These are phyloP conservation scores for Chaetops frenatus DNA, from an alignment of 2,113 vertebrate species.

Conservation along the genomic window DNA sequence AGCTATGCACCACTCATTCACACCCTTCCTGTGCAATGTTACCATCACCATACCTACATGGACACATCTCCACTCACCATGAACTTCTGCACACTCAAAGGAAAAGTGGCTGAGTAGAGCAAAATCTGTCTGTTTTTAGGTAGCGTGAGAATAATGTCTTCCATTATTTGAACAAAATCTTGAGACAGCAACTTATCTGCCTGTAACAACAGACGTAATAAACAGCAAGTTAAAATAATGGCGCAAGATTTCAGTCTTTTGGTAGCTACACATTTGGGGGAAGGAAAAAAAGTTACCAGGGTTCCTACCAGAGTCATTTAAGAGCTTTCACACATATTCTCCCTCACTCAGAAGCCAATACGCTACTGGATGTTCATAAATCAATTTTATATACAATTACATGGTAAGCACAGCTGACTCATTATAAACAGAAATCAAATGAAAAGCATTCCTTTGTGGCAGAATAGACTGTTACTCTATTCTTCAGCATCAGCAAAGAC, in stretches of 20 bases:
- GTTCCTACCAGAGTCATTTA: background rate
- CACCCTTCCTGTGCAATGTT: fast-evolving
- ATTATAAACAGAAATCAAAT: background rate
- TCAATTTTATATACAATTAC: background rate
- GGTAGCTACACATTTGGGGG: background rate
- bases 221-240: background rate
- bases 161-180: slow-evolving; percentile 99
- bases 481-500: background rate
- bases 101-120: slow-evolving; percentile 97
- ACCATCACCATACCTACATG: fast-evolving
- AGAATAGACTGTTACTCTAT: background rate
- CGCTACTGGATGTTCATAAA: fast-evolving
- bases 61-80: slow-evolving; percentile 78
- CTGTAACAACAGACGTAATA: slow-evolving; percentile 63
- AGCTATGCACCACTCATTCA: background rate
- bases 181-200: slow-evolving; percentile 98
- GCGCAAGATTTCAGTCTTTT: background rate
- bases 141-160: slow-evolving; percentile 94
- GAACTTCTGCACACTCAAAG: slow-evolving; percentile 98
- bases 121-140: slow-evolving; percentile 97
- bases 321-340: background rate
- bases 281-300: background rate
- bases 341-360: background rate
- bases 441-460: background rate
- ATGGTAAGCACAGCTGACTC: background rate